These are phyloP conservation scores for Rhopalosiphum padi DNA, from an alignment of 1,140 invertebrate genomes.

Conservation along the genomic window DNA sequence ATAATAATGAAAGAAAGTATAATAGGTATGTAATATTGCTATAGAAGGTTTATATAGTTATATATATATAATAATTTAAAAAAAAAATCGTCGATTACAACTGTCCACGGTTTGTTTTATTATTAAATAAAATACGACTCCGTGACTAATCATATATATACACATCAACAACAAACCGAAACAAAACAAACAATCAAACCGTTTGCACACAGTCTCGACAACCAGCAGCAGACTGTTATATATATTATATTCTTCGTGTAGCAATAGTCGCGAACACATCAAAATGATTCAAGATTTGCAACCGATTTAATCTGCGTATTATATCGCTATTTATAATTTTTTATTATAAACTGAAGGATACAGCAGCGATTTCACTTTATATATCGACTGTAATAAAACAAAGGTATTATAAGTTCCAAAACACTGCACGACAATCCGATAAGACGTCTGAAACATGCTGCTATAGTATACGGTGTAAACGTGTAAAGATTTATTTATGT, in stretches of 20 bases:
- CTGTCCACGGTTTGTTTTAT: not conserved
- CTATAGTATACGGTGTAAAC: not conserved
- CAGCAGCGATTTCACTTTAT: not conserved
- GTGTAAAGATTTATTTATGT: not conserved
- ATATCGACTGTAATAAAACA: not conserved
- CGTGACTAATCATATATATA: not conserved
- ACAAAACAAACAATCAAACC: conserved; percentile 5
- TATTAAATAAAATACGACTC: not conserved
- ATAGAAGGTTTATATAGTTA: not conserved
- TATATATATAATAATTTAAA: not conserved
- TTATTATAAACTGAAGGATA: not conserved
- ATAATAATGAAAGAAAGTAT: conserved; percentile 2
- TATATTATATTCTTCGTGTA: not conserved
- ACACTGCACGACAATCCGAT: not conserved
- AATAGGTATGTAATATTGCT: not conserved
- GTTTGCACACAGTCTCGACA: not conserved
- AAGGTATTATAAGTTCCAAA: too few relatives aligned
- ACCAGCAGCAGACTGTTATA: not conserved
- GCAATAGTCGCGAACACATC: not conserved
- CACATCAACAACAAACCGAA: not conserved
- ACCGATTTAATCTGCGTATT: not conserved
- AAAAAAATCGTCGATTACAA: not conserved
- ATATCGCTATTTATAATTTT: not conserved
- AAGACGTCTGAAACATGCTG: not conserved
- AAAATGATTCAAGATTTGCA: not conserved